Percentiles rank a stretch among this genome's conserved stretches.
Conservation (phyloP, 2,113 vertebrate genomes). For the Sorex fumeus region DNA sequence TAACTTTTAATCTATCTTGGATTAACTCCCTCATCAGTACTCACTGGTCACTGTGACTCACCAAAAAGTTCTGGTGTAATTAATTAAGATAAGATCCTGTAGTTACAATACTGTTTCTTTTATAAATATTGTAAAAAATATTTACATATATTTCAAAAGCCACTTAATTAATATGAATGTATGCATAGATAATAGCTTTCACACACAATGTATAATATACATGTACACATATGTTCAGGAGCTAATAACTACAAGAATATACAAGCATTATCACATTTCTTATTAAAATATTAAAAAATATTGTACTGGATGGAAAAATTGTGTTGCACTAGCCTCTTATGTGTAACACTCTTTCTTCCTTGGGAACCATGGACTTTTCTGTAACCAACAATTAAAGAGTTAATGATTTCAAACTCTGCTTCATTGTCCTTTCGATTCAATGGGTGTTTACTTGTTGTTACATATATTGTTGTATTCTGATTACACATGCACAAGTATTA, state of each 20-base stretch:
- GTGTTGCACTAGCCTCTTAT: neutral
- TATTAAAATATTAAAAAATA: constrained; percentile 54
- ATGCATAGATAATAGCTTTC: neutral
- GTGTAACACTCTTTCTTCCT: neutral
- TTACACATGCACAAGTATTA: no score
- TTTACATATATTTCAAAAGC: constrained; percentile 4
- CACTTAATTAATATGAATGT: neutral
- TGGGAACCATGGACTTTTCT: neutral
- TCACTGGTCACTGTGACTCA: constrained; percentile 48
- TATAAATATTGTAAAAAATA: constrained; percentile 30
- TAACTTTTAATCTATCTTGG: constrained; percentile 61
- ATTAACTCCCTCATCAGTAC: constrained; percentile 45
- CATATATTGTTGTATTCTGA: neutral
- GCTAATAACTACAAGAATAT: neutral
- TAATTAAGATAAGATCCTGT: constrained; percentile 65
- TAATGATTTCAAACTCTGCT: neutral
- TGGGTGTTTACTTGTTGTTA: neutral
- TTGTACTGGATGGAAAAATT: constrained; percentile 31
- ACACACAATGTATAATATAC: neutral
- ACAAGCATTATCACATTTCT: neutral
- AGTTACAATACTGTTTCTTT: neutral
- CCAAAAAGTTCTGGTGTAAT: constrained; percentile 37
- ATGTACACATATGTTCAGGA: neutral
- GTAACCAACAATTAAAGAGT: neutral
- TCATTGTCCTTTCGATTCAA: neutral